phyloP scores from a whole-genome alignment of 2,888 invertebrate species.

The Eueremaeus valkanovi region DNA sequence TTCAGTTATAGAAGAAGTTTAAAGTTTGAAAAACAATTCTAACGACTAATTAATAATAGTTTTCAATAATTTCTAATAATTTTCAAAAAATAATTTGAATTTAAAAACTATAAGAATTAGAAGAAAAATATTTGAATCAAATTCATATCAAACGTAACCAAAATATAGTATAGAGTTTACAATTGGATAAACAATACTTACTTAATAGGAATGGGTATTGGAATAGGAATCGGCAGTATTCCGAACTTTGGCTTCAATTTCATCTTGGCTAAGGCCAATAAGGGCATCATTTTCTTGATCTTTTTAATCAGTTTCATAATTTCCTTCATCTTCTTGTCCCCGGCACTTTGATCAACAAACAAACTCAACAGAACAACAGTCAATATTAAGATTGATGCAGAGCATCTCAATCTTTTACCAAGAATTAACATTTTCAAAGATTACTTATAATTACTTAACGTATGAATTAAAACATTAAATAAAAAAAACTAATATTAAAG shows the following conservation, averaged over 20 bases:
- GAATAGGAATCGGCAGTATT: constrained; percentile 38
- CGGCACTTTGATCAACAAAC: not conserved
- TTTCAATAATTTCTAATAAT: no score
- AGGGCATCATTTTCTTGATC: constrained; percentile 16
- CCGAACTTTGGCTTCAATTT: constrained; percentile 38
- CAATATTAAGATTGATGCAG: not conserved
- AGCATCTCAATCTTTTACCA: not conserved
- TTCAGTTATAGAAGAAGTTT: no score
- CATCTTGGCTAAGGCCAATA: constrained; percentile 26
- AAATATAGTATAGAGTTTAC: no score
- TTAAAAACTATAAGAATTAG: no score
- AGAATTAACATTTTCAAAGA: not conserved
- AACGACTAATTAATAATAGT: no score
- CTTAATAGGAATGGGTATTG: constrained; percentile 25
- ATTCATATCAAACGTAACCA: not conserved
- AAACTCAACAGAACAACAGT: not conserved
- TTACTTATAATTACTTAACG: not conserved
- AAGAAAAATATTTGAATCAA: no score
- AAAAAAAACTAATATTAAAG: not conserved
- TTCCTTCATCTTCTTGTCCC: not conserved
- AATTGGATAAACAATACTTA: constrained; percentile 21
- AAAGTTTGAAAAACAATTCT: no score
- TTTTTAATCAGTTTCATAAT: constrained; percentile 10
- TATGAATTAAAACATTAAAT: not conserved
- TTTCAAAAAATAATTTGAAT: no score